Percentiles rank a stretch among this genome's conserved stretches.
Conservation (phyloP, 2,888 invertebrate species). For the Ennomos quercinarius region DNA sequence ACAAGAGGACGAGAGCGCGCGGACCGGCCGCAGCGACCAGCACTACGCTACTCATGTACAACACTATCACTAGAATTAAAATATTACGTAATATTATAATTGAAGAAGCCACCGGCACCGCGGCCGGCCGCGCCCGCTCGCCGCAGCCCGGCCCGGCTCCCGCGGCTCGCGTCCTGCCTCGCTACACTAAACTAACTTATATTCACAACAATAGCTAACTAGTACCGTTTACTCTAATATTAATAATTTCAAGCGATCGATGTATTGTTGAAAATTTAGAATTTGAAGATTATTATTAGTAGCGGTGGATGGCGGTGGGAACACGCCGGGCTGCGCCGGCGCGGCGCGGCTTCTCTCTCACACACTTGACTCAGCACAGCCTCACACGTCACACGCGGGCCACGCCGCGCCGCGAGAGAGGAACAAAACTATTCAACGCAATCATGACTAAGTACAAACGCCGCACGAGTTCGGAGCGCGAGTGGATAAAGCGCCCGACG, state of each 20-base stretch:
- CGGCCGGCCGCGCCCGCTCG: constrained; percentile 39
- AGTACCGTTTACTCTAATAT: constrained; percentile 73
- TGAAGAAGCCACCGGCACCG: constrained; percentile 49
- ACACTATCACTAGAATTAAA: constrained; percentile 53
- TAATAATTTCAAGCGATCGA: constrained; percentile 77
- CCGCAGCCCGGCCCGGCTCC: constrained; percentile 35
- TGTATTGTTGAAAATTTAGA: constrained; percentile 70
- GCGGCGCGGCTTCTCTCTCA: constrained; percentile 8
- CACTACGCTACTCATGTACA: constrained; percentile 56
- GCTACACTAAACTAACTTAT: constrained; percentile 57
- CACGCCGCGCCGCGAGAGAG: constrained; percentile 40
- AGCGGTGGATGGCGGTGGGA: constrained; percentile 50
- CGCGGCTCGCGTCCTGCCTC: constrained; percentile 35
- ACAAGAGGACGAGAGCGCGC: constrained; percentile 70
- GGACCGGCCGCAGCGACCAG: constrained; percentile 58
- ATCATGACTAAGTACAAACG: constrained; percentile 35
- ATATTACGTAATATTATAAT: constrained; percentile 54
- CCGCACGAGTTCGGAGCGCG: constrained; percentile 47
- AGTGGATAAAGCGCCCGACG: constrained; percentile 44
- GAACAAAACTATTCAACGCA: constrained; percentile 35
- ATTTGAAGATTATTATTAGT: constrained; percentile 64
- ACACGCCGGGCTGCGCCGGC: constrained; percentile 31
- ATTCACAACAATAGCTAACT: constrained; percentile 78
- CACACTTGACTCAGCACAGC: constrained; percentile 2
- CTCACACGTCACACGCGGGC: constrained; percentile 18